These are phyloP conservation scores for Idaea biselata DNA, from an alignment of 2,888 invertebrate species.

Conservation along the genomic window DNA sequence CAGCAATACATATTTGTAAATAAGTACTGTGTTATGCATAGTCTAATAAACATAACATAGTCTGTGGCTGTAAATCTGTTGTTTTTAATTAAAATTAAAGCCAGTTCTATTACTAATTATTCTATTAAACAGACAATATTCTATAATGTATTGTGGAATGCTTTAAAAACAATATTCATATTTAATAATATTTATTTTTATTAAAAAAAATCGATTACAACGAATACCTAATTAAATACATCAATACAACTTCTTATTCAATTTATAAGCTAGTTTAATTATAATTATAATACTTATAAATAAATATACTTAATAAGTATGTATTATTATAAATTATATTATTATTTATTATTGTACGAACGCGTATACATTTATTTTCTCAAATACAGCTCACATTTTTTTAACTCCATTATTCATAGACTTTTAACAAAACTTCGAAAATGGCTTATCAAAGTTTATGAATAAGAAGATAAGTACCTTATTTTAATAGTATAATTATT, in stretches of 20 bases:
- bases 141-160: conserved; percentile 32
- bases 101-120: conserved; percentile 16
- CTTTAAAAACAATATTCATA: conserved; percentile 38
- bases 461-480: conserved; percentile 20
- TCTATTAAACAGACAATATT: conserved; percentile 16
- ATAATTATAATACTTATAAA: conserved; percentile 59
- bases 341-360: conserved; percentile 78
- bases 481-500: conserved; percentile 25
- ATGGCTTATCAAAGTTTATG: too few species aligned
- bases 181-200: conserved; percentile 30
- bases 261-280: conserved; percentile 54
- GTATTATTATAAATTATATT: conserved; percentile 53
- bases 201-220: conserved; percentile 30
- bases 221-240: conserved; percentile 50
- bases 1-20: background rate
- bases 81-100: conserved; percentile 18
- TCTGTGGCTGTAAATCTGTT: too few species aligned
- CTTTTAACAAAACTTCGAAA: too few species aligned
- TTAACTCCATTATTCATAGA: background rate
- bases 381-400: conserved; percentile 68
- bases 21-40: background rate
- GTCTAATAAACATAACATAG: too few species aligned
- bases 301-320: conserved; percentile 59
- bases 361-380: conserved; percentile 77
- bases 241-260: conserved; percentile 45